Base-by-base conservation (phyloP, 1,140 invertebrate species). In the Megalonaias nervosa region DNA sequence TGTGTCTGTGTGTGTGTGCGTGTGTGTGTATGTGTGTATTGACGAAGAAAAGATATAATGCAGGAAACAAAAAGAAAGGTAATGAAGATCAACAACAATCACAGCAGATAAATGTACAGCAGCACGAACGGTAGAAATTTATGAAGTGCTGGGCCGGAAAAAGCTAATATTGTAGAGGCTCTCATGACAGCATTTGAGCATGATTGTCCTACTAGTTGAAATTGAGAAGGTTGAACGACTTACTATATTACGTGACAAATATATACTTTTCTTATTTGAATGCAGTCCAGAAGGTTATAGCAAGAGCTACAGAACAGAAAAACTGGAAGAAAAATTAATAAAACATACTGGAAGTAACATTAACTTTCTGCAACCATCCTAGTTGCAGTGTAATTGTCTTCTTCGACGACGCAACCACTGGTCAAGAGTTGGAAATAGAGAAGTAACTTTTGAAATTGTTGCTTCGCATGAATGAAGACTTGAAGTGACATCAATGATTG, bases 221-320 rank as follows among this genome's bases (percentile, higher is more conserved):
- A 26, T 58, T 26, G n/a, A 71, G 5, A 71, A 71, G 17, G 70
- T 71, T 19, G 70, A 71, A 31, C 15, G 70, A 62, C 5, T 71
- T 1, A 61, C 59, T 16, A 61, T 71, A 57, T 16, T 71, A 17
- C 19, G 19, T 19, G 70, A 71, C 2, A 59, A 31, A 38, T 64
- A 71, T 12, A n/a, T 71, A 11, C 13, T 6, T 38, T 62, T 23
- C 26, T 12, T 71, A 12, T 19, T 62, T 4, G 31, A 71, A 61
- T 5, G 48, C 23, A n/a, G 48, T 48, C 70, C 58, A 2, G 1
- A 19, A 19, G 58, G 1, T 12, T 71, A 71, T 21, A 71, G 60
- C 14, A 26, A 62, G 23, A 62, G 56, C 12, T 64, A 71, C 16
- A 71, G 2, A 71, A 71, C 70, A 38, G 21, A 38, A 6, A 38